Conservation (phyloP, 2,888 invertebrate species). For the Drosophila anomalipes region DNA sequence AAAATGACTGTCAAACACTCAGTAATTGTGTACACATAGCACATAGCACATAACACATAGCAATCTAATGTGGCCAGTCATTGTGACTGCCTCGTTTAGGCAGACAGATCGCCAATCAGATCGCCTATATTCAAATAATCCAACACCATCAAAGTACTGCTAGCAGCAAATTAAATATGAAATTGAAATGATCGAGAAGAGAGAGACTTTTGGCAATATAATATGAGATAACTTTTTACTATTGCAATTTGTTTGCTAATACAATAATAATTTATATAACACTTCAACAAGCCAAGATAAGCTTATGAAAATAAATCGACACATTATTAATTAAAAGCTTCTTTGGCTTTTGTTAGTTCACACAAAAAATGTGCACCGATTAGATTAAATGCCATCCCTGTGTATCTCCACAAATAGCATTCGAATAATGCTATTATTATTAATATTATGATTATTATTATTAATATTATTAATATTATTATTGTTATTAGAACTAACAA, state of each 20-base stretch:
- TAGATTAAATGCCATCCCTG: constrained; percentile 30
- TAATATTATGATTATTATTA: background rate
- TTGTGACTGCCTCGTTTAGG: constrained; percentile 23
- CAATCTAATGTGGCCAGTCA: constrained; percentile 27
- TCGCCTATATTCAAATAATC: background rate
- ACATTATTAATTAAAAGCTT: constrained; percentile 33
- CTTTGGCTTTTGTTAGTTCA: constrained; percentile 3
- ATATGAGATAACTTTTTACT: background rate
- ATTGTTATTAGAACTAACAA: background rate
- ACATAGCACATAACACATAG: background rate
- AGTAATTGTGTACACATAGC: background rate
- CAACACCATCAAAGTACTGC: background rate
- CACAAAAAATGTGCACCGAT: constrained; percentile 20
- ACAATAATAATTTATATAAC: background rate
- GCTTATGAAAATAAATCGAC: constrained; percentile 11
- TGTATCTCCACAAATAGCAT: background rate
- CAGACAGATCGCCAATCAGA: background rate
- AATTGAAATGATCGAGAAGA: background rate
- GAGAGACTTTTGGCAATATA: background rate
- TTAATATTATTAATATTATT: background rate
- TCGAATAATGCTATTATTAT: background rate
- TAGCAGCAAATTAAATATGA: background rate
- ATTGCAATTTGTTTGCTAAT: background rate
- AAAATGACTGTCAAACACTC: background rate
- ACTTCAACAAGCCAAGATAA: constrained; percentile 19